A percentile compares a stretch with the other conserved stretches of the same genome.
Evolutionary conservation across 2,888 invertebrate species (phyloP).

Genomic region (Cyclophora albipunctata): DNA sequence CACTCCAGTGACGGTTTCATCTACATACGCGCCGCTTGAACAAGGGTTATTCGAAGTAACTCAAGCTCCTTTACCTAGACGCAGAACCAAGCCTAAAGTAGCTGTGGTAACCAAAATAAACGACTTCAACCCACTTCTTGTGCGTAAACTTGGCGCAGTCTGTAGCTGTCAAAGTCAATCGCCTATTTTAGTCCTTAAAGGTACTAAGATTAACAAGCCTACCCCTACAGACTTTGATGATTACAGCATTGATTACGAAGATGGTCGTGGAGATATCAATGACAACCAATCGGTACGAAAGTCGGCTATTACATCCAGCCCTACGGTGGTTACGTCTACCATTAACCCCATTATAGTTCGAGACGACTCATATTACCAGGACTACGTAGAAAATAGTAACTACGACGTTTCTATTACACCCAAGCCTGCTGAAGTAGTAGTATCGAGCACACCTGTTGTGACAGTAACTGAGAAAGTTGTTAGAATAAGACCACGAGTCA

Average conservation of each 20-base stretch:
- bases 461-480: conserved; percentile 47
- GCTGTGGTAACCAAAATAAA: conserved; percentile 80
- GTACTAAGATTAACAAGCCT: conserved; percentile 51
- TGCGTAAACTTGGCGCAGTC: conserved; percentile 82
- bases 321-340: conserved; percentile 47
- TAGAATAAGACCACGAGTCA: conserved; percentile 49
- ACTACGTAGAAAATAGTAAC: conserved; percentile 47
- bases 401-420: conserved; percentile 42
- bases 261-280: conserved; percentile 43
- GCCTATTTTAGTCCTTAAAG: conserved; percentile 69
- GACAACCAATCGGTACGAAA: conserved; percentile 41
- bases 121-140: conserved; percentile 81
- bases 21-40: conserved; percentile 48
- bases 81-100: conserved; percentile 64
- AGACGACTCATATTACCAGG: conserved; percentile 66
- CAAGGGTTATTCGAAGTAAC: conserved; percentile 60
- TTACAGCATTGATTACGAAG: conserved; percentile 41
- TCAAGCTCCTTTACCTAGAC: conserved; percentile 37
- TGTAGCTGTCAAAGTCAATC: conserved; percentile 81
- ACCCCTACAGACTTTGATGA: conserved; percentile 40
- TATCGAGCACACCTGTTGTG: conserved; percentile 46
- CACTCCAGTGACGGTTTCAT: conserved; percentile 34
- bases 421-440: conserved; percentile 36
- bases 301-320: conserved; percentile 20
- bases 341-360: conserved; percentile 69